Percentiles rank a stretch among this genome's conserved stretches.
phyloP scores from a whole-genome alignment of 1,140 invertebrate species.

The Zaprionus vittiger region DNA sequence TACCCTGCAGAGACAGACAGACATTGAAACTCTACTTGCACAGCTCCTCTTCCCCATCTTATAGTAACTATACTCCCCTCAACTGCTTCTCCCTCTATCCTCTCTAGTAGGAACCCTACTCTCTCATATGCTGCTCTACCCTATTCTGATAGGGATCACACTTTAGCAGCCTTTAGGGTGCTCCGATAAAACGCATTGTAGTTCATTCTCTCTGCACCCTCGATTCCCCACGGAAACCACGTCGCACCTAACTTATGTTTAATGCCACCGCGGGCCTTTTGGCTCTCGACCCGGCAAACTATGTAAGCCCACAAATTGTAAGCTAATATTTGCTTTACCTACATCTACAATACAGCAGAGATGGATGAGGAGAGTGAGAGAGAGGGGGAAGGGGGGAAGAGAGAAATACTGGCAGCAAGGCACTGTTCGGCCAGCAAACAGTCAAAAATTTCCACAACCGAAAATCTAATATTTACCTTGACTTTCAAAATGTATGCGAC shows the following conservation, averaged over 20 bases:
- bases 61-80: no score
- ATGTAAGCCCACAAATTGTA: slow-evolving; percentile 78
- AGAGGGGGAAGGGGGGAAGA: not conserved
- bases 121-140: not conserved
- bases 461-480: slow-evolving; percentile 82
- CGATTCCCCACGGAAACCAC: slow-evolving; percentile 6
- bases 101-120: not conserved
- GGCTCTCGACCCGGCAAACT: slow-evolving; percentile 57
- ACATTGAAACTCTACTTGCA: no score
- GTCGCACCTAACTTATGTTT: slow-evolving; percentile 61
- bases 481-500: slow-evolving; percentile 68
- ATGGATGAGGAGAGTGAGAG: slow-evolving; percentile 1
- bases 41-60: no score
- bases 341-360: slow-evolving; percentile 50
- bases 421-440: slow-evolving; percentile 38
- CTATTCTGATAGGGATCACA: not conserved
- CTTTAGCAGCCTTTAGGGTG: not conserved
- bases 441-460: slow-evolving; percentile 69
- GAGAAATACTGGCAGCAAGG: not conserved
- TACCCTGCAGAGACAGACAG: no score
- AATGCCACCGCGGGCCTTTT: slow-evolving; percentile 71
- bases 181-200: slow-evolving; percentile 3
- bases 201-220: not conserved
- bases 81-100: not conserved
- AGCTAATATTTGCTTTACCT: slow-evolving; percentile 79